Percentiles rank a stretch among this genome's conserved stretches.
These are phyloP conservation scores for Tolmerus cingulatus DNA, from an alignment of 2,888 invertebrate species.

Conservation along the genomic window DNA sequence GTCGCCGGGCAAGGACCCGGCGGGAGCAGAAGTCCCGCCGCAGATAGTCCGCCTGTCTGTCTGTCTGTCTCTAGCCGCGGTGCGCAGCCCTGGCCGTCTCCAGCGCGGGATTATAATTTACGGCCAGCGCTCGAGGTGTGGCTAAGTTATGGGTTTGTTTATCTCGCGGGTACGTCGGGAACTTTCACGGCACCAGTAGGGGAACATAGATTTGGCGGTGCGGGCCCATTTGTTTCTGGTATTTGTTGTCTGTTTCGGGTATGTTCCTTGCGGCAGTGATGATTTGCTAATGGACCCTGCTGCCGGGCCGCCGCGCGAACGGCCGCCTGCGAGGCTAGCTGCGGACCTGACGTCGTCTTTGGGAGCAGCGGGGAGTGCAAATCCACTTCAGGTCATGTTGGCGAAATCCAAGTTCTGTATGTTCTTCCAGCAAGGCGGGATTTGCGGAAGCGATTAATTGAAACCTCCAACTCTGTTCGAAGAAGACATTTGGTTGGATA, in stretches of 20 bases:
- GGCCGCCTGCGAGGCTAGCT: not conserved
- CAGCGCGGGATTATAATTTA: conserved; percentile 32
- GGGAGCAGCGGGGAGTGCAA: not conserved
- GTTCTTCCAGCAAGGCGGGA: not conserved
- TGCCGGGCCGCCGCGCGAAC: no score
- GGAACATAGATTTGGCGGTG: conserved; percentile 32
- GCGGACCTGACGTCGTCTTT: no score
- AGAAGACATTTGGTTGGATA: not conserved
- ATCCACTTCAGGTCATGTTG: not conserved
- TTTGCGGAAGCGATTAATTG: not conserved
- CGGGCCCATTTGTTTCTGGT: conserved; percentile 2
- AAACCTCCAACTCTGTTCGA: not conserved
- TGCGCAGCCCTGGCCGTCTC: not conserved
- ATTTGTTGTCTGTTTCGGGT: conserved; percentile 9
- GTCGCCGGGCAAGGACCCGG: not conserved
- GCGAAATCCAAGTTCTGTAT: not conserved
- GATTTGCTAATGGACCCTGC: conserved; percentile 25
- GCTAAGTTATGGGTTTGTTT: conserved; percentile 39
- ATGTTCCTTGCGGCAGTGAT: conserved; percentile 18
- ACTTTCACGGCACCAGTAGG: conserved; percentile 16
- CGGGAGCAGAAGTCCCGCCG: not conserved
- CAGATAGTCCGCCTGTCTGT: not conserved
- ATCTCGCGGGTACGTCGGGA: conserved; percentile 25
- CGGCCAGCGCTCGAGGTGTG: conserved; percentile 27
- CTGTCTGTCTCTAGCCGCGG: not conserved